A percentile compares a stretch with the other conserved stretches of the same genome.
Conservation (phyloP, 2,113 vertebrate genomes). For the Actenoides hombroni region DNA sequence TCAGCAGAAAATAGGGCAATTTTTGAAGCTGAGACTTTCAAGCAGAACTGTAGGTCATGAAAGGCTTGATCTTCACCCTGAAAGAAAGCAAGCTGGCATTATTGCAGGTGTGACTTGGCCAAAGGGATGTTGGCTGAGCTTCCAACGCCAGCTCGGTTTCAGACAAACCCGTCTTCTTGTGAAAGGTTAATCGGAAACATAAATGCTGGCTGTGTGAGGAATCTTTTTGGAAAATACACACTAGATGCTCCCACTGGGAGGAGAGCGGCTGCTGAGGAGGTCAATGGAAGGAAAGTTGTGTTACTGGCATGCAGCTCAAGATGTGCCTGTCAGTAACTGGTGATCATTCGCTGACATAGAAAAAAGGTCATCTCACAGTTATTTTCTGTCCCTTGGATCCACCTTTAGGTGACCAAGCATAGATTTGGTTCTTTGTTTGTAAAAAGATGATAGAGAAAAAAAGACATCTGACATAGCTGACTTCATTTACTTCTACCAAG, state of each 20-base stretch:
- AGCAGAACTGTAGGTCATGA: background rate
- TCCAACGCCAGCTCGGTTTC: background rate
- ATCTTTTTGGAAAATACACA: background rate
- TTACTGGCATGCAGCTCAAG: background rate
- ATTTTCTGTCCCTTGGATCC: background rate
- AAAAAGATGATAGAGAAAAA: background rate
- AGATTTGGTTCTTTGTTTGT: background rate
- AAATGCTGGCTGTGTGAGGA: background rate
- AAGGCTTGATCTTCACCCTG: background rate
- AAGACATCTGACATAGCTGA: background rate
- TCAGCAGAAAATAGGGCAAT: background rate
- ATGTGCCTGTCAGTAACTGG: background rate
- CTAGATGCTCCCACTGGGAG: background rate
- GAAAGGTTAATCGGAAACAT: background rate
- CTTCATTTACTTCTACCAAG: background rate
- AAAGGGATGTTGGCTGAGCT: background rate
- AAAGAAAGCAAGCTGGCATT: rapidly evolving
- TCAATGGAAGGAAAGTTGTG: background rate
- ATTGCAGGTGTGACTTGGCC: background rate
- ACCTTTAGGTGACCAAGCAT: background rate
- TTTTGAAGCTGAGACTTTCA: background rate
- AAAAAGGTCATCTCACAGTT: background rate
- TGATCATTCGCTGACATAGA: rapidly evolving
- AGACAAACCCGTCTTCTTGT: background rate
- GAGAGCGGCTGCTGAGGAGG: rapidly evolving